Conservation (phyloP, 2,797 vertebrate species). For the Crenuchus spilurus region DNA sequence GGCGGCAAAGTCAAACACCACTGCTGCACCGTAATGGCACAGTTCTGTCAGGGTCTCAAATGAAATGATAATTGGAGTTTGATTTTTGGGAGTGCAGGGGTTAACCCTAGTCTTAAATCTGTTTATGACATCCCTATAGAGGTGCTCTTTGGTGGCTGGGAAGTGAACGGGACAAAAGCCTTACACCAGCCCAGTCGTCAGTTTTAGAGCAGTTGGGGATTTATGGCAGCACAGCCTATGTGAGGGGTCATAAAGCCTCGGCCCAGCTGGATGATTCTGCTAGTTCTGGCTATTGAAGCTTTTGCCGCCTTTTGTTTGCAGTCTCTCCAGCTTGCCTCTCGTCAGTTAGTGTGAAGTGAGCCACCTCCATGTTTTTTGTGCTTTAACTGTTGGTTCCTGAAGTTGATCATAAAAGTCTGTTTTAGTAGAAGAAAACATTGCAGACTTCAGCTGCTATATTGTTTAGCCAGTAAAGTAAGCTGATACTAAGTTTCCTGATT, state of each 20-base stretch:
- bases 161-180: constrained; percentile 67
- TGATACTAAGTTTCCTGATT: too few species aligned
- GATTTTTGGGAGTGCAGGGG: constrained; percentile 38
- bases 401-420: background rate
- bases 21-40: constrained; percentile 30
- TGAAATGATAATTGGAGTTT: constrained; percentile 50
- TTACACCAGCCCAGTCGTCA: constrained; percentile 59
- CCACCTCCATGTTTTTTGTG: constrained; percentile 4
- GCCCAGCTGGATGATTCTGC: constrained; percentile 73
- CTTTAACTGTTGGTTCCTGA: background rate
- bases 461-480: too few species aligned
- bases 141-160: constrained; percentile 64
- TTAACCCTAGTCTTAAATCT: constrained; percentile 58
- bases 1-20: constrained; percentile 33
- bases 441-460: too few species aligned
- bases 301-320: constrained; percentile 59
- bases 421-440: background rate
- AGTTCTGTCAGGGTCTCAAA: constrained; percentile 13
- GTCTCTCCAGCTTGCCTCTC: constrained; percentile 2
- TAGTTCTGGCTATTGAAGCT: constrained; percentile 63
- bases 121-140: constrained; percentile 67
- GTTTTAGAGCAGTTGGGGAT: constrained; percentile 68
- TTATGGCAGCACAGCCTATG: constrained; percentile 55
- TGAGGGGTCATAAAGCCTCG: constrained; percentile 66
- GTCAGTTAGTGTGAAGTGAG: constrained; percentile 18